Evolutionary conservation across 2,113 vertebrate species (phyloP).

Genomic region (Sapayoa aenigma): DNA sequence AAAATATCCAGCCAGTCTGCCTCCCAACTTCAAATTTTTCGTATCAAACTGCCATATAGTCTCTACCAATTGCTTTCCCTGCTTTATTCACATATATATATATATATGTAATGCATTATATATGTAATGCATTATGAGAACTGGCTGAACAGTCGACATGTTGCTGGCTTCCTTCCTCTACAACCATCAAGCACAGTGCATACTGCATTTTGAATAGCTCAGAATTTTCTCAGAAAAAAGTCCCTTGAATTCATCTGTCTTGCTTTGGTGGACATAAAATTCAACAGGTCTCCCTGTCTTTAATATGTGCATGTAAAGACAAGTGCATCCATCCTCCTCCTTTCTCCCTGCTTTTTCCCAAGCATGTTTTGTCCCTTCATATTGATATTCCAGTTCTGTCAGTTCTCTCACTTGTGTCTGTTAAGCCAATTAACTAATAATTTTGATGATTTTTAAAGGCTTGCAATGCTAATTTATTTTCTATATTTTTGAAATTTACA

Average conservation of each 20-base stretch:
- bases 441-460: background rate
- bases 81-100: background rate
- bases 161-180: background rate
- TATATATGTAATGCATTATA: too few relatives aligned
- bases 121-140: background rate
- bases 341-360: background rate
- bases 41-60: background rate
- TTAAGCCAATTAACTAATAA: background rate
- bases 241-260: background rate
- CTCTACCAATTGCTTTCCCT: background rate
- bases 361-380: background rate
- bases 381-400: background rate
- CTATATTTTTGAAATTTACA: background rate
- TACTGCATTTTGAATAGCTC: background rate
- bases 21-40: background rate
- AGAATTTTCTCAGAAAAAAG: background rate
- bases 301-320: background rate
- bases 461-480: background rate
- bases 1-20: background rate
- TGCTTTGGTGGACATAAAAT: background rate
- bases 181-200: background rate
- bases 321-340: background rate
- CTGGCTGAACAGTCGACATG: background rate
- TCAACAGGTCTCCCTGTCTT: background rate
- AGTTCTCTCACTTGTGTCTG: background rate